Conservation (phyloP, 92 coral and sea anemone genomes). For the Siderastrea siderea region DNA sequence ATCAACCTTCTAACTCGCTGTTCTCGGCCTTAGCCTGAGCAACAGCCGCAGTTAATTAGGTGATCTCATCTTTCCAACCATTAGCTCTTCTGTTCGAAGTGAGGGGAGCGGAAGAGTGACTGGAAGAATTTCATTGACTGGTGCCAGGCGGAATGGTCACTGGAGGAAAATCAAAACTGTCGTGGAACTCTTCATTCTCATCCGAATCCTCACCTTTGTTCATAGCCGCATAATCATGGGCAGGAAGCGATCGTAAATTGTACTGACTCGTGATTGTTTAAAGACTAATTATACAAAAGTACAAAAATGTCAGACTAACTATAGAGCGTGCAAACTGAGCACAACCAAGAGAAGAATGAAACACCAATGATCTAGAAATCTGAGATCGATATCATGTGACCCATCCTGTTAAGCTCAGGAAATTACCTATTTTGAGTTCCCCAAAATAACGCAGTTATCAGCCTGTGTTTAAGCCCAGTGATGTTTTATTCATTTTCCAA, state of each 20-base stretch:
- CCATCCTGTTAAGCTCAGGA: no score
- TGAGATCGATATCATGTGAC: no score
- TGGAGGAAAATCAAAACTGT: slow-evolving; percentile 19
- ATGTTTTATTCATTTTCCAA: no score
- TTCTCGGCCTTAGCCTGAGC: slow-evolving; percentile 19
- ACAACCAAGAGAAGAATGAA: no score
- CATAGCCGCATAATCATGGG: slow-evolving; percentile 24
- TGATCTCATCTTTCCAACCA: neutral
- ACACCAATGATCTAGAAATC: no score
- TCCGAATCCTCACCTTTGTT: slow-evolving; percentile 2
- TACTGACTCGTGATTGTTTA: slow-evolving; percentile 18
- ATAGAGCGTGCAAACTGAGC: no score
- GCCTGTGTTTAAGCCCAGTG: no score
- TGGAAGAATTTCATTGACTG: neutral
- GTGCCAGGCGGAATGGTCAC: neutral
- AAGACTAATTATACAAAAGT: neutral
- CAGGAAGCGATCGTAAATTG: slow-evolving; percentile 11
- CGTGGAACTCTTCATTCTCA: slow-evolving; percentile 17
- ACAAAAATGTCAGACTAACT: no score
- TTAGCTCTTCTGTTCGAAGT: neutral
- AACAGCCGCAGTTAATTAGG: slow-evolving; percentile 3
- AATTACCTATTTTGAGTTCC: no score
- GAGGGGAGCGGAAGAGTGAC: slow-evolving; percentile 16
- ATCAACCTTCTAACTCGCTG: neutral
- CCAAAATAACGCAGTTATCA: no score